Evolutionary conservation across 2,113 vertebrate genomes (phyloP).

Genomic region (Oreocharis arfaki): DNA sequence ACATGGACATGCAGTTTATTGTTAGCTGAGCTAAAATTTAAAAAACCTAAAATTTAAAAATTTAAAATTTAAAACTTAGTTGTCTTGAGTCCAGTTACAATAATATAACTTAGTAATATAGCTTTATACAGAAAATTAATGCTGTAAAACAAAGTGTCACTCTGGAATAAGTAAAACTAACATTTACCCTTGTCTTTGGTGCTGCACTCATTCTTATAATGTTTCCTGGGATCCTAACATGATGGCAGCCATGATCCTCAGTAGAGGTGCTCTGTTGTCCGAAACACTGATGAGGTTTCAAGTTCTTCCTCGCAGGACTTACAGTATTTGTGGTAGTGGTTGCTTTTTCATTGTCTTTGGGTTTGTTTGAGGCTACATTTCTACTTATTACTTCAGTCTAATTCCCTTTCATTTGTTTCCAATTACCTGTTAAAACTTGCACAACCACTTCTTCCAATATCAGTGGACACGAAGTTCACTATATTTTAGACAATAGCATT

Average conservation of each 20-base stretch:
- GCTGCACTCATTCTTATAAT: not conserved
- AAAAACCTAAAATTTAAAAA: no score
- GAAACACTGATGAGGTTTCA: rapidly evolving
- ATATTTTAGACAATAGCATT: not conserved
- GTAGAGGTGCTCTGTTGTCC: not conserved
- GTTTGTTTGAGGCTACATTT: not conserved
- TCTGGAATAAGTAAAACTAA: not conserved
- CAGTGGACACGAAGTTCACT: not conserved
- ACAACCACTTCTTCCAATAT: not conserved
- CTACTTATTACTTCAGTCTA: not conserved
- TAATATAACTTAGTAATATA: not conserved
- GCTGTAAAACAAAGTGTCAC: not conserved
- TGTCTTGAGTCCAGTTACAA: not conserved
- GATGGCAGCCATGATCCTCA: not conserved
- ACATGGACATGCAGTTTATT: not conserved
- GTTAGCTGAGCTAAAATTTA: not conserved
- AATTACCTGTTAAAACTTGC: not conserved
- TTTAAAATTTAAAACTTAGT: no score
- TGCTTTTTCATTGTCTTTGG: not conserved
- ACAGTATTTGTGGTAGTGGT: not conserved
- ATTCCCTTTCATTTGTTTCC: not conserved
- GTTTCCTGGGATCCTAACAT: not conserved
- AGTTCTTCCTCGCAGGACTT: not conserved
- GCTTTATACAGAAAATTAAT: not conserved
- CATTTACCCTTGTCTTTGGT: not conserved